phyloP scores from a whole-genome alignment of 2,888 invertebrate species.

The Buathra laborator region DNA sequence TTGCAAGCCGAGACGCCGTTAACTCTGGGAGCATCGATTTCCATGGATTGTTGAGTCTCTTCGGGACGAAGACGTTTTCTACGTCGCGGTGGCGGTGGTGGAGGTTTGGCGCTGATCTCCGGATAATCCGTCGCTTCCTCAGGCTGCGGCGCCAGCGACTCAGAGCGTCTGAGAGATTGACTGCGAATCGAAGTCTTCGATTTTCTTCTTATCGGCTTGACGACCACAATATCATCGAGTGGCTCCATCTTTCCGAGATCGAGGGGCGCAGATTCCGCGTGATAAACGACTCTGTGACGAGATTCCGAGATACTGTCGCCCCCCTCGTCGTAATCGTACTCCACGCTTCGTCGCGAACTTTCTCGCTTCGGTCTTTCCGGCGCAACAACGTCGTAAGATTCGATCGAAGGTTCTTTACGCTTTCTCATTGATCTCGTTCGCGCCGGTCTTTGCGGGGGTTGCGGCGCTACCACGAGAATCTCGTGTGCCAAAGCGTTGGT shows the following conservation, averaged over 20 bases:
- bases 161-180: conserved; percentile 72
- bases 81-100: conserved; percentile 68
- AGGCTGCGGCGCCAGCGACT: conserved; percentile 64
- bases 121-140: conserved; percentile 23
- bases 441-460: conserved; percentile 79
- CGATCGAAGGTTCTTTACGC: conserved; percentile 77
- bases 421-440: conserved; percentile 78
- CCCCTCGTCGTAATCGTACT: conserved; percentile 63
- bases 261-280: conserved; percentile 74
- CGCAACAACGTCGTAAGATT: conserved; percentile 73
- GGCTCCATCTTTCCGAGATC: conserved; percentile 74
- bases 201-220: conserved; percentile 82
- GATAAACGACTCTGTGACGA: conserved; percentile 80
- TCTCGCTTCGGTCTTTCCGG: conserved; percentile 86
- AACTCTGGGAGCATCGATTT: conserved; percentile 14
- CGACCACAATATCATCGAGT: conserved; percentile 81
- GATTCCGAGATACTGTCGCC: conserved; percentile 70
- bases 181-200: conserved; percentile 80
- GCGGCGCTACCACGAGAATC: conserved; percentile 79
- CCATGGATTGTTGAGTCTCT: conserved; percentile 5
- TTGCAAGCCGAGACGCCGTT: conserved; percentile 61
- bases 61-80: conserved; percentile 63
- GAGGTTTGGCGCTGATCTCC: not conserved
- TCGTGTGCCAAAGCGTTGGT: conserved; percentile 88
- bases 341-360: conserved; percentile 75